A percentile compares a stretch with the other conserved stretches of the same genome.
Conservation (phyloP, 1,140 invertebrate genomes). For the Rhynchophorus ferrugineus region DNA sequence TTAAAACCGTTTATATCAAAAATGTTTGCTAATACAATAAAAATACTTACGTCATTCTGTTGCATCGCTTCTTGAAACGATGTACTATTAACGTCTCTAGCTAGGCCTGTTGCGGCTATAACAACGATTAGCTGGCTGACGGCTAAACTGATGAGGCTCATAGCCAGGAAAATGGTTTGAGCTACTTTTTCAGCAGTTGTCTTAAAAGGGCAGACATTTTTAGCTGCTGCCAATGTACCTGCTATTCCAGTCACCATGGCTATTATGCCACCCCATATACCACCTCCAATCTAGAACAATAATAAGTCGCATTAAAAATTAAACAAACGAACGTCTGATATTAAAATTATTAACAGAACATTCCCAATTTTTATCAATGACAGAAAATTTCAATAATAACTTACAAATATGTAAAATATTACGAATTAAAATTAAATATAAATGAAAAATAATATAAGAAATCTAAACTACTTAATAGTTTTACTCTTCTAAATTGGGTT, state of each 20-base stretch:
- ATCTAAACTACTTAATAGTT: too few species aligned
- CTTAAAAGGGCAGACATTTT: slow-evolving; percentile 47
- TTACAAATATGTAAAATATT: neutral
- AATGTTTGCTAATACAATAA: too few species aligned
- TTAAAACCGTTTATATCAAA: too few species aligned
- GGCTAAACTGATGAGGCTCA: slow-evolving; percentile 49
- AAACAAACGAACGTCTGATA: neutral
- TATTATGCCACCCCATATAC: slow-evolving; percentile 53
- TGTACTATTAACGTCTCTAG: slow-evolving; percentile 43
- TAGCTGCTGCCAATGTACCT: slow-evolving; percentile 50
- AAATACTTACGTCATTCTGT: slow-evolving; percentile 19
- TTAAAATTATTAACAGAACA: neutral
- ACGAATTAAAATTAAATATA: too few species aligned
- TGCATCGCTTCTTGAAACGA: slow-evolving; percentile 17
- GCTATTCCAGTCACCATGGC: slow-evolving; percentile 49
- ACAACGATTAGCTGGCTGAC: slow-evolving; percentile 52
- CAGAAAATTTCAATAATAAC: neutral
- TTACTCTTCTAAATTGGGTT: too few species aligned
- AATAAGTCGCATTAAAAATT: neutral
- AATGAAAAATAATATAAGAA: too few species aligned
- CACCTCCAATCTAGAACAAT: slow-evolving; percentile 44
- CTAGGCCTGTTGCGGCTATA: slow-evolving; percentile 50
- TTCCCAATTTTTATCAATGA: neutral
- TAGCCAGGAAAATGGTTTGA: slow-evolving; percentile 50
- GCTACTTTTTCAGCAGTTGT: slow-evolving; percentile 40